Evolutionary conservation across 2,113 vertebrate species (phyloP), one percentile per base, ranked within the genome.

Genomic region (Phrynocephalus versicolor): DNA sequence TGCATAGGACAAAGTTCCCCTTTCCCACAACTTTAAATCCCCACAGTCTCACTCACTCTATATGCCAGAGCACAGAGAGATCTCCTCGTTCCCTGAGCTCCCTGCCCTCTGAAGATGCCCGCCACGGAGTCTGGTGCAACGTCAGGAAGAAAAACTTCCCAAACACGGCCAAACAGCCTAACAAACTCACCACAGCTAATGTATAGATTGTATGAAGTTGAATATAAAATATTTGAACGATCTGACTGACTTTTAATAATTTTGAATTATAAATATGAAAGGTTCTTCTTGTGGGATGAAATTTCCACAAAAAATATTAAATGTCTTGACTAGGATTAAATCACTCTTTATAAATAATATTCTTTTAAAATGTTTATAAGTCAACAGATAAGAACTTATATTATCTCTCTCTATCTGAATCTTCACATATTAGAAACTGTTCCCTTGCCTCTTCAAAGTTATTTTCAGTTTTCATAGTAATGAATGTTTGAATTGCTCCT

Each of bases 291-390:
- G 55, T 57, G n/a, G 18, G 30, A 57, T 77, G n/a, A n/a, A n/a
- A n/a, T n/a, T n/a, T n/a, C n/a, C n/a, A n/a, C n/a, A n/a, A n/a
- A n/a, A n/a, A 30, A 3, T 55, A 2, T 77, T 35, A 30, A n/a
- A 33, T 41, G n/a, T 6, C 82, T 82, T 69, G n/a, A 30, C 14
- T 19, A 60, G 58, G 21, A n/a, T n/a, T n/a, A n/a, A n/a, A n/a
- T n/a, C n/a, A n/a, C n/a, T n/a, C n/a, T n/a, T n/a, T n/a, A n/a
- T n/a, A n/a, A n/a, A n/a, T n/a, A n/a, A n/a, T n/a, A n/a, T n/a
- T n/a, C n/a, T n/a, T n/a, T n/a, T n/a, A n/a, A n/a, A 75, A 25
- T 57, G 30, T 93, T 92, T 94, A 80, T 81, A n/a, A 41, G 82
- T 41, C 84, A 75, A 90, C 92, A 90, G 79, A 91, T 70, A n/a